Evolutionary conservation across 2,113 vertebrate genomes (phyloP).

Genomic region (Urocitellus parryii): DNA sequence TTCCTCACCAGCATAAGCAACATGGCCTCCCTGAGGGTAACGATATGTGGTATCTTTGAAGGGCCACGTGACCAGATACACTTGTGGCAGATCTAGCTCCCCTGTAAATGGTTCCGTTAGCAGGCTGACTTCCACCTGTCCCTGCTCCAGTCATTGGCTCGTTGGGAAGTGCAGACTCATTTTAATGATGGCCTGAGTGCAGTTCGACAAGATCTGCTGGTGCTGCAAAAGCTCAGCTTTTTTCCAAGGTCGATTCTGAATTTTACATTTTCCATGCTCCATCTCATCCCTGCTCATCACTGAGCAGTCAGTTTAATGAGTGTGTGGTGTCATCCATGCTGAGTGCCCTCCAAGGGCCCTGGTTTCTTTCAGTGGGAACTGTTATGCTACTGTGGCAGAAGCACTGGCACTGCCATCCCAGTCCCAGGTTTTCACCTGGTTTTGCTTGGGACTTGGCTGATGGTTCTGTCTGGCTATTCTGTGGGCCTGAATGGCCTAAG

Average conservation of each 20-base stretch:
- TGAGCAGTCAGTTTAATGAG: background rate
- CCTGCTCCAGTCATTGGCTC: background rate
- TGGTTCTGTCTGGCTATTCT: background rate
- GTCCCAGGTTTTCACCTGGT: background rate
- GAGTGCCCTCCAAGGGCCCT: background rate
- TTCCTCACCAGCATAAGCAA: background rate
- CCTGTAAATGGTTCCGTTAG: too few relatives aligned
- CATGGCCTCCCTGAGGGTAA: background rate
- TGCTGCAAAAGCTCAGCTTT: background rate
- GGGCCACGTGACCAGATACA: fast-evolving
- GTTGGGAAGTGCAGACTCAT: background rate
- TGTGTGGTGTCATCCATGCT: background rate
- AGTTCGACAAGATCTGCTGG: background rate
- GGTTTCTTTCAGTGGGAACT: background rate
- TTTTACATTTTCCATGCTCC: background rate
- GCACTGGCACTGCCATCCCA: fast-evolving
- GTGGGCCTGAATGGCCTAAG: background rate
- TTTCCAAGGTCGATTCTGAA: background rate
- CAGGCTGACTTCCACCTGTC: background rate
- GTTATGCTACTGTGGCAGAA: background rate
- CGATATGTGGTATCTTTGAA: background rate
- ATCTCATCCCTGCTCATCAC: background rate
- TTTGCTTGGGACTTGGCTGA: background rate
- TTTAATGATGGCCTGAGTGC: background rate
- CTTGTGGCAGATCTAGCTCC: too few relatives aligned